These are phyloP conservation scores for Tridacna crocea DNA, from an alignment of 2,888 invertebrate species.

Conservation along the genomic window DNA sequence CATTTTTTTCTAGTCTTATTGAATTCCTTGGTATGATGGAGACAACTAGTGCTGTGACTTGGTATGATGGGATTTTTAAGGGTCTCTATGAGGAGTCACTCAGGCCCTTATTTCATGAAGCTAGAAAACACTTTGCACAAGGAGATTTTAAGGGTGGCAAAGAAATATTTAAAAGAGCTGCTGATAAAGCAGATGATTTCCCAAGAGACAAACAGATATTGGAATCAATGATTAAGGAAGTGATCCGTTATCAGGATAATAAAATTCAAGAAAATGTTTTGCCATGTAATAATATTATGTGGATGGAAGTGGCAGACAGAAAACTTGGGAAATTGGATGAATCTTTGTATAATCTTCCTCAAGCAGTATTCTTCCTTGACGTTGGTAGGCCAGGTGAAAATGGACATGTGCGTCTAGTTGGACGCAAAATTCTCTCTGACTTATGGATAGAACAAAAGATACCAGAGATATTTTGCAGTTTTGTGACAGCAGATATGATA, in stretches of 20 bases:
- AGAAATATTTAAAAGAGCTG: constrained; percentile 46
- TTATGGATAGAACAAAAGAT: constrained; percentile 65
- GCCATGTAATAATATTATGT: constrained; percentile 37
- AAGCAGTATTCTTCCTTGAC: constrained; percentile 67
- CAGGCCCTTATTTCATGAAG: constrained; percentile 54
- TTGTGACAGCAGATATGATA: constrained; percentile 69
- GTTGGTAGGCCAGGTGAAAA: constrained; percentile 49
- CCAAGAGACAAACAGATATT: constrained; percentile 60
- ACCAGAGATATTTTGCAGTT: constrained; percentile 69
- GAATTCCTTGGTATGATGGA: constrained; percentile 5
- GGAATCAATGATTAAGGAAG: constrained; percentile 53
- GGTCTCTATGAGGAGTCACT: constrained; percentile 61
- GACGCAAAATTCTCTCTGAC: constrained; percentile 68
- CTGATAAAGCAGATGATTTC: constrained; percentile 32
- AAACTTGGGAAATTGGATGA: constrained; percentile 54
- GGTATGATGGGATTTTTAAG: constrained; percentile 73
- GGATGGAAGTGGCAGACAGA: constrained; percentile 52
- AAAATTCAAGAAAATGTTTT: constrained; percentile 41
- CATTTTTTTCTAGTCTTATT: neutral
- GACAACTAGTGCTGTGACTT: constrained; percentile 56
- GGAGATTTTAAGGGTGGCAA: constrained; percentile 55
- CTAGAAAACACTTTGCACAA: constrained; percentile 51
- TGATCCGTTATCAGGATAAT: constrained; percentile 50
- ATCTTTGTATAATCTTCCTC: constrained; percentile 58
- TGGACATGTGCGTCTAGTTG: constrained; percentile 52